Evolutionary conservation across 2,113 vertebrate species (phyloP).

Genomic region (Morone saxatilis): DNA sequence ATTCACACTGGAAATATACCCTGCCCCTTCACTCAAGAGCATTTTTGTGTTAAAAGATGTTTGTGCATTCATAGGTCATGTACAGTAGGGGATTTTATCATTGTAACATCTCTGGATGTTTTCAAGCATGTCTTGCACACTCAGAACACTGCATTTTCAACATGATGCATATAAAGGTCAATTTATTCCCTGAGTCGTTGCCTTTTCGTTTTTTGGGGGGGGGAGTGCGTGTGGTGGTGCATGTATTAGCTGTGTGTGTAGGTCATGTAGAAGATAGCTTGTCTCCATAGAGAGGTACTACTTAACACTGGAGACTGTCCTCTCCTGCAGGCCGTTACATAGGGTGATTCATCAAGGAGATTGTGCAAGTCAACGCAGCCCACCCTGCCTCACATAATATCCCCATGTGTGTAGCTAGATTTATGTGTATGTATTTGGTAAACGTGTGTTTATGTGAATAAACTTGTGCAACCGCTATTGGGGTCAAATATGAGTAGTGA

Average conservation of each 20-base stretch:
- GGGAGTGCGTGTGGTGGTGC: not conserved
- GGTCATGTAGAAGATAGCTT: slow-evolving; percentile 56
- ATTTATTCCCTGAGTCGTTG: slow-evolving; percentile 61
- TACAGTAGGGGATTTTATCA: slow-evolving; percentile 37
- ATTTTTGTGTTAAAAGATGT: slow-evolving; percentile 70
- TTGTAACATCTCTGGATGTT: slow-evolving; percentile 41
- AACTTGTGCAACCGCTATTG: slow-evolving; percentile 27
- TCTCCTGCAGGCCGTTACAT: slow-evolving; percentile 47
- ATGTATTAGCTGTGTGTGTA: slow-evolving; percentile 56
- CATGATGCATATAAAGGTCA: slow-evolving; percentile 49
- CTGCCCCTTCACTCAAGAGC: slow-evolving; percentile 54
- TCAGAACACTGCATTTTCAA: slow-evolving; percentile 44
- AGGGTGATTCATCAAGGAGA: slow-evolving; percentile 80
- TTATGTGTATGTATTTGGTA: slow-evolving; percentile 57
- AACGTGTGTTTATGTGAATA: slow-evolving; percentile 52
- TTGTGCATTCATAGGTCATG: slow-evolving; percentile 61
- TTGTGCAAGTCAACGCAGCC: slow-evolving; percentile 66
- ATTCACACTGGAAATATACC: slow-evolving; percentile 67
- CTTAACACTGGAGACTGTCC: slow-evolving; percentile 65
- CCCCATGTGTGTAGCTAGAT: slow-evolving; percentile 62
- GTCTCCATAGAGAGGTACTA: slow-evolving; percentile 47
- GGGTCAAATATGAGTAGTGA: slow-evolving; percentile 58
- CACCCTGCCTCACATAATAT: slow-evolving; percentile 58
- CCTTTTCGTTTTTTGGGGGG: slow-evolving; percentile 11
- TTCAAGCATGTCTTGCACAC: not conserved